Percentiles rank a stretch among this genome's conserved stretches.
Evolutionary conservation across 2,113 vertebrate species (phyloP).

Genomic region (Hyla sarda): DNA sequence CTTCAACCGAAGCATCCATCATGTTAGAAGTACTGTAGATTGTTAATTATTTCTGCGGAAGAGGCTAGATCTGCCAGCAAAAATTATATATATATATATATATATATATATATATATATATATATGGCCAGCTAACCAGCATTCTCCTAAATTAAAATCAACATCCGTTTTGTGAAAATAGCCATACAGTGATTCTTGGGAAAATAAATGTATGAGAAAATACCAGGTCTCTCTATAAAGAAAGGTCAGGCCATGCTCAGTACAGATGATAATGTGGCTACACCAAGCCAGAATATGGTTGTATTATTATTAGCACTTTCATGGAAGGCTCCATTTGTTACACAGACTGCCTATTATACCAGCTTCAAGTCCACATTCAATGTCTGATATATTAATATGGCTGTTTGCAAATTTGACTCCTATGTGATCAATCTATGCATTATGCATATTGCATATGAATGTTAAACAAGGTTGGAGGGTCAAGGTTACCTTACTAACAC

Average conservation of each 20-base stretch:
- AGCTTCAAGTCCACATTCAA: not conserved
- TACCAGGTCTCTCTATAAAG: not conserved
- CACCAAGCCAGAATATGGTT: slow-evolving; percentile 32
- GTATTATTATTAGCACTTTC: slow-evolving; percentile 21
- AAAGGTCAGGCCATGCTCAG: slow-evolving; percentile 19
- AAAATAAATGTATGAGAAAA: slow-evolving; percentile 37
- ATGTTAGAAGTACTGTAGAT: not conserved
- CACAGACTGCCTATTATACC: slow-evolving; percentile 33
- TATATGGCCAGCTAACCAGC: not conserved
- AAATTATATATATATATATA: not conserved
- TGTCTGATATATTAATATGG: slow-evolving; percentile 44
- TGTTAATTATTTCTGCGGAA: not conserved
- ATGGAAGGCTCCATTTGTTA: slow-evolving; percentile 31
- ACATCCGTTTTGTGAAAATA: not conserved
- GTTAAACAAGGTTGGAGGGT: slow-evolving; percentile 15
- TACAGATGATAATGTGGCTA: slow-evolving; percentile 25
- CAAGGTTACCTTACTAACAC: slow-evolving; percentile 35
- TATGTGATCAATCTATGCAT: slow-evolving; percentile 19
- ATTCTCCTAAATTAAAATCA: not conserved
- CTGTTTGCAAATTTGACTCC: slow-evolving; percentile 27
- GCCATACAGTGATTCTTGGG: not conserved
- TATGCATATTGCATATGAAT: slow-evolving; percentile 20
- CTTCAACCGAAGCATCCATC: not conserved
- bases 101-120: no score
- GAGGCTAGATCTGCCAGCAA: not conserved